phyloP scores from a whole-genome alignment of 2,888 invertebrate genomes.

The Hyposoter didymator region DNA sequence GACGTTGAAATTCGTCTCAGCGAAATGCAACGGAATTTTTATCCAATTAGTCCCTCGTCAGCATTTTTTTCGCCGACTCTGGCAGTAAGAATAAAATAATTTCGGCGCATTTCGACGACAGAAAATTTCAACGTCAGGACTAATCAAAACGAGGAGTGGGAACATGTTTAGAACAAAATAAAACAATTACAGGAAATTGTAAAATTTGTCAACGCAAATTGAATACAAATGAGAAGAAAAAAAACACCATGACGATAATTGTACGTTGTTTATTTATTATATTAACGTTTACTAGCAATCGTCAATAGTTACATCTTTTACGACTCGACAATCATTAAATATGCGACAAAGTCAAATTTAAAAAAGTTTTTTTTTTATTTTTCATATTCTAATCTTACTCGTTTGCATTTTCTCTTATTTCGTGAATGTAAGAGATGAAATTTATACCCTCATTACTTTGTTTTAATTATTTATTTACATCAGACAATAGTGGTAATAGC shows the following conservation, averaged over 20 bases:
- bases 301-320: slow-evolving; percentile 48
- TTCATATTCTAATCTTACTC: neutral
- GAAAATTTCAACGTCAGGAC: neutral
- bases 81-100: neutral
- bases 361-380: neutral
- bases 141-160: neutral
- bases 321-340: slow-evolving; percentile 57
- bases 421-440: slow-evolving; percentile 41
- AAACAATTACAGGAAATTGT: neutral
- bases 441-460: neutral
- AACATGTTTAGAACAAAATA: neutral
- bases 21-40: neutral
- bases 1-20: neutral
- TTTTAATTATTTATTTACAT: slow-evolving; percentile 60
- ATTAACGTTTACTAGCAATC: slow-evolving; percentile 49
- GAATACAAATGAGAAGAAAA: neutral
- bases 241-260: slow-evolving; percentile 25
- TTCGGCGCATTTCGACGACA: neutral
- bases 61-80: neutral
- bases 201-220: neutral
- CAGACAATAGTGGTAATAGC: slow-evolving; percentile 57
- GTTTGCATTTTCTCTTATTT: slow-evolving; percentile 24
- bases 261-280: slow-evolving; percentile 58
- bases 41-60: neutral
- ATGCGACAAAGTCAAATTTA: slow-evolving; percentile 46